Base-by-base conservation (phyloP, 1,140 invertebrate genomes). In the Cydia amplana region DNA sequence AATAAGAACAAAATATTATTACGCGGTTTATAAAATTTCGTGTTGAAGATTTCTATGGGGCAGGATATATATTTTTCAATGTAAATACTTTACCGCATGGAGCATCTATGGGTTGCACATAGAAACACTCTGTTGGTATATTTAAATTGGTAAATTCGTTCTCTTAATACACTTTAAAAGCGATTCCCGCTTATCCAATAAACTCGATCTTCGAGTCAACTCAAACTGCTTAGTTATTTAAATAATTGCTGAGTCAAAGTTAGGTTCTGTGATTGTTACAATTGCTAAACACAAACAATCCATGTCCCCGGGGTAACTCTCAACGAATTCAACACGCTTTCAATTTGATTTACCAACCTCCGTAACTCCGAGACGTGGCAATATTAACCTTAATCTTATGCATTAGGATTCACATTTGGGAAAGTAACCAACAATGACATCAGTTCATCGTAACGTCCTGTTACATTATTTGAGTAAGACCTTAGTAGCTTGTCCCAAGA, bases 401-500 rank as follows among this genome's bases (percentile, higher is more conserved):
- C 32, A 63, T 76, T 74, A 80, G 23, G 74, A 77, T 75, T 75
- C 49, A 46, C 20, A 74, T 28, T 77, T 16, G 23, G 9, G 16
- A 64, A 36, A 43, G 51, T 5, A 9, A 9, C 20, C 28, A 43
- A 70, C 46, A 72, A 73, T 74, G 73, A 60, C 43, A 32, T 67
- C 65, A 76, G 65, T 81, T 81, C 79, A 76, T 78, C 74, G 18
- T 81, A 74, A 77, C 75, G 74, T 65, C 64, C 70, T 75, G 77
- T 75, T 72, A 78, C 79, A 78, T 80, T 80, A 80, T 80, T 80
- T 80, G 79, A 76, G 40, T 78, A 80, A 80, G 79, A 76, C 73
- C 76, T 80, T 78, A 77, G 75, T 74, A 74, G 73, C 74, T 75
- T 80, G 79, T 78, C 79, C 78, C 82, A 84, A 83, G 82, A 83